phyloP scores from a whole-genome alignment of 2,888 invertebrate genomes.

The Drosophila algonquin region DNA sequence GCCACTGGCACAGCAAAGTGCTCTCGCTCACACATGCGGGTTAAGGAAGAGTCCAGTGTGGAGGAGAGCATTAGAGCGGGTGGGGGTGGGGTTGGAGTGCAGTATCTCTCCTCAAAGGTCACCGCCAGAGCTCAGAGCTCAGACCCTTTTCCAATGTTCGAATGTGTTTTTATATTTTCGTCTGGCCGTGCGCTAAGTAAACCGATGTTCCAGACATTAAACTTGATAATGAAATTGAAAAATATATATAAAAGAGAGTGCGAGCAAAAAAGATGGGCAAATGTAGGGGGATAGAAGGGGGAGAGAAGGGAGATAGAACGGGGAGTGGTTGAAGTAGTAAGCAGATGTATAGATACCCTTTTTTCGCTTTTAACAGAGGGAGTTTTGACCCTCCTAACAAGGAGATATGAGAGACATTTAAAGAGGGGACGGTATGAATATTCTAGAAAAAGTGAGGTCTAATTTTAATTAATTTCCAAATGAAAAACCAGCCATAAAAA shows the following conservation, averaged over 20 bases:
- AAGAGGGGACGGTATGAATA: too few relatives aligned
- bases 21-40: slow-evolving; percentile 39
- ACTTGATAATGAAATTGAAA: slow-evolving; percentile 67
- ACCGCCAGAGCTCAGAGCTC: slow-evolving; percentile 39
- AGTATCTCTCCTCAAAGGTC: slow-evolving; percentile 57
- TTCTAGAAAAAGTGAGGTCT: too few relatives aligned
- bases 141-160: slow-evolving; percentile 27
- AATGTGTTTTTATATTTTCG: slow-evolving; percentile 14
- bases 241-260: slow-evolving; percentile 2
- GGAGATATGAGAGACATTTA: too few relatives aligned
- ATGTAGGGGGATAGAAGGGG: too few relatives aligned
- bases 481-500: too few relatives aligned
- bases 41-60: background rate
- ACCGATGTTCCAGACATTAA: slow-evolving; percentile 61
- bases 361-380: background rate
- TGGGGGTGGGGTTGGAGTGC: background rate
- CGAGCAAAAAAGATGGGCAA: slow-evolving; percentile 6
- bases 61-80: background rate
- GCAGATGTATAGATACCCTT: background rate
- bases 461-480: too few relatives aligned
- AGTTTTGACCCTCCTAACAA: background rate
- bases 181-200: slow-evolving; percentile 57
- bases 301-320: too few relatives aligned
- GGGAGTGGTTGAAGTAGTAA: too few relatives aligned
- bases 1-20: slow-evolving; percentile 1